Percentiles rank a stretch among this genome's conserved stretches.
Evolutionary conservation across 2,797 vertebrate species (phyloP).

Genomic region (Gallinago solitaria): DNA sequence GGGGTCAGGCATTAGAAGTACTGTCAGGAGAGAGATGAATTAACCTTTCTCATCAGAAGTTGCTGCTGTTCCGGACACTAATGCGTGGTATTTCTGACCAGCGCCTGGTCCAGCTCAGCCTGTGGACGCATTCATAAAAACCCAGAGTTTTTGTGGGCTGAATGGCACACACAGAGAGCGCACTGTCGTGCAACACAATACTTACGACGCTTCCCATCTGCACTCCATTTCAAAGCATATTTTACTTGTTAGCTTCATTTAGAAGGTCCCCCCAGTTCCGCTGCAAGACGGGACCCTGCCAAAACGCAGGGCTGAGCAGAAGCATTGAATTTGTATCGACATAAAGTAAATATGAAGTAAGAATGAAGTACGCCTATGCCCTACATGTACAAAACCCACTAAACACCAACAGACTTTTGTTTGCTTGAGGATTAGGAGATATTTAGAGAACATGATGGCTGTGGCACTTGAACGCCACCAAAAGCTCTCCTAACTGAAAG

Average conservation of each 20-base stretch:
- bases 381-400: not conserved
- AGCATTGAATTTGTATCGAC: not conserved
- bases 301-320: conserved; percentile 13
- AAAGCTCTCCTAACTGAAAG: not conserved
- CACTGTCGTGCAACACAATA: conserved; percentile 52
- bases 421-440: conserved; percentile 13
- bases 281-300: conserved; percentile 16
- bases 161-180: not conserved
- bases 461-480: conserved; percentile 12
- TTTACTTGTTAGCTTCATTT: conserved; percentile 62
- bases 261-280: conserved; percentile 31
- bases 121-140: not conserved
- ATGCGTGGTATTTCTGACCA: not conserved
- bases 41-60: not conserved
- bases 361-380: not conserved
- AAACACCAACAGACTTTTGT: conserved; percentile 29
- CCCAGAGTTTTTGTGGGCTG: not conserved
- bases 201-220: conserved; percentile 50
- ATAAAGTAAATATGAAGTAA: not conserved
- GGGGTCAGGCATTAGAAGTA: not conserved
- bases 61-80: not conserved
- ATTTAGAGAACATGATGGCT: conserved; percentile 37
- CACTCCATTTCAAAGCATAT: conserved; percentile 62
- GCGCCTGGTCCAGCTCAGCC: not conserved
- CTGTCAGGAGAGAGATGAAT: not conserved